Evolutionary conservation across 2,797 vertebrate genomes (phyloP).

Genomic region (Anguilla anguilla): DNA sequence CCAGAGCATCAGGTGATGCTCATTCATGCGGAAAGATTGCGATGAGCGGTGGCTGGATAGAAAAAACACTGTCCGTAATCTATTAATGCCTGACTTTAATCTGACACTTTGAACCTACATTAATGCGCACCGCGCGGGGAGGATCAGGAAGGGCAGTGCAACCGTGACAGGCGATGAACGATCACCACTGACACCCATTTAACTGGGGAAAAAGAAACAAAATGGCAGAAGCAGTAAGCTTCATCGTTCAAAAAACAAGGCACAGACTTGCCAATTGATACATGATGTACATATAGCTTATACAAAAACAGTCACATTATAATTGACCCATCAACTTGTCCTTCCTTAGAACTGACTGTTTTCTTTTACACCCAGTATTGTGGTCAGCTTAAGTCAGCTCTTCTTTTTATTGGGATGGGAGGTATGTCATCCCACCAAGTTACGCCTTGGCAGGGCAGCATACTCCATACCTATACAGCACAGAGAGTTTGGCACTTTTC

Average conservation of each 20-base stretch:
- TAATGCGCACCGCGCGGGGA: background rate
- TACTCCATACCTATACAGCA: no score
- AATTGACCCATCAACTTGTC: background rate
- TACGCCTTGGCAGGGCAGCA: no score
- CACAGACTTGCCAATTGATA: no score
- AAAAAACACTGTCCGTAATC: conserved; percentile 21
- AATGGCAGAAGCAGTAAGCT: background rate
- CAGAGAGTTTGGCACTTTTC: no score
- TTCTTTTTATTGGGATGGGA: no score
- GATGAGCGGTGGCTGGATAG: background rate
- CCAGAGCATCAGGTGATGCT: background rate
- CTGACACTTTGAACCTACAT: background rate
- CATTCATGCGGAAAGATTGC: conserved; percentile 12
- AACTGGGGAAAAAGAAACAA: background rate
- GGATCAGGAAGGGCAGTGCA: background rate
- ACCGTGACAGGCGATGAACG: background rate
- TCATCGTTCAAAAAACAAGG: background rate
- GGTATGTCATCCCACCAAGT: no score
- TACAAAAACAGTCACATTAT: background rate
- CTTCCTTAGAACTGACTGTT: no score
- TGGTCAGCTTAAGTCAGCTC: no score
- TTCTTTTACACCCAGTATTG: no score
- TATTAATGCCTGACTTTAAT: conserved; percentile 22
- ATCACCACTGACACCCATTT: background rate
- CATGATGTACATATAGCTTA: background rate